Evolutionary conservation across 1,140 invertebrate genomes (phyloP), one percentile per base, ranked within the genome.

Genomic region (Asobara japonica): DNA sequence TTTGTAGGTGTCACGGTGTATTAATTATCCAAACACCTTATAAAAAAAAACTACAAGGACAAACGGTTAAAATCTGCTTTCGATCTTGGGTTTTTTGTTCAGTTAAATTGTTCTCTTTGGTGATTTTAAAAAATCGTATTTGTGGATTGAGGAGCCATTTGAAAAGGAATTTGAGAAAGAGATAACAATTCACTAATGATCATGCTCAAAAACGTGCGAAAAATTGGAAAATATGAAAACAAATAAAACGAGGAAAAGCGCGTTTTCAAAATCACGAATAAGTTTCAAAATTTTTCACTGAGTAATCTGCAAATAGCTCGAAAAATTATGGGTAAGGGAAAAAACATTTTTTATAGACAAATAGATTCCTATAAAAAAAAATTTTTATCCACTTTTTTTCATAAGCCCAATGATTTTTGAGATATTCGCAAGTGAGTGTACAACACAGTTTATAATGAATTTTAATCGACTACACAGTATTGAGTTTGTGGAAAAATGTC

Each of bases 151-250:
- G 11, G 29, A 66, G 25, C 16, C 25, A 33, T 16, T 66, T 16
- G 16, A 33, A 18, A 18, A 38, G 25, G 29, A 25, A 56, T 3
- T 62, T 62, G 10, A 29, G 2, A 30, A 4, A 22, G 36, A 78
- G 71, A 77, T 65, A 61, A 77, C 60, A 75, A 76, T 75, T 75
- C 76, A 79, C 74, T 72, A 80, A 74, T 78, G 71, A 80, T 76
- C 76, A 79, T 73, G 79, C 67, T 51, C 72, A 71, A 65, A 65
- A 68, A 73, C 66, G 67, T 69, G 72, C 67, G 64, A 72, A 41
- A 56, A 70, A 20, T 29, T 25, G 27, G 4, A 11, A 45, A 18
- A 45, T 29, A 29, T 30, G 61, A 51, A 51, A 60, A 38, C 13
- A 20, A 66, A 31, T 31, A 61, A 66, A 16, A 3, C 5, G n/a